Base-by-base conservation (phyloP, 2,888 invertebrate species). In the Bruchidius siliquastri region DNA sequence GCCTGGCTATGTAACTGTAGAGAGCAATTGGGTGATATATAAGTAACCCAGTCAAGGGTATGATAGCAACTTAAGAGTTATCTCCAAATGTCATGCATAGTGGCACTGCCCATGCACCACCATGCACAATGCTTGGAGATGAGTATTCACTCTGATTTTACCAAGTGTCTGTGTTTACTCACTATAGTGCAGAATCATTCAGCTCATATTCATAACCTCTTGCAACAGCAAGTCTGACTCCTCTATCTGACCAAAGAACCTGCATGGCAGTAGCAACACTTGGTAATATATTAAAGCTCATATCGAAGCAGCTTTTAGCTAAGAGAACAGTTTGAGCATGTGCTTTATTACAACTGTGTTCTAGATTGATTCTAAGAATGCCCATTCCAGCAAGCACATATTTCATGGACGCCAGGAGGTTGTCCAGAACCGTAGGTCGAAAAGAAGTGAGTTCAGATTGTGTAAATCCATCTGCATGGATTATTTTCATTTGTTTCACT, bases 401-500 rank as follows among this genome's bases (percentile, higher is more conserved):
- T 84, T 91, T 91, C 91, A 91, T 91, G 21, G 91, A 91, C 21
- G 90, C 90, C 71, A 91, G 83, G 22, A 91, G 86, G 84, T 91
- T 91, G 81, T 91, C 91, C 77, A 91, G 82, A 22, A 91, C 90
- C 2, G 91, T 91, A 0, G 91, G 90, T 80, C 91, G 87, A 81
- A 90, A 91, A 74, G 90, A 90, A 73, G 88, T 87, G 26, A 91
- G 84, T 83, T 92, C 91, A 22, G 90, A 88, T 72, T 85, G 84
- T 2, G 90, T 90, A 82, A 91, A 92, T 20, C 91, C 91, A 84
- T 91, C 90, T 73, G 90, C 90, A 82, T 92, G 91, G 74, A 92
- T 91, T 73, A 92, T 91, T 84, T 91, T 91, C 91, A 92, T 91
- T 86, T 92, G 91, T 82, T 91, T 91, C 4, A 92, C 91, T 76